Evolutionary conservation across 53 echinoderm and acorn worm species (phyloP), one percentile per base, ranked within the genome.

Genomic region (Apostichopus leukothele): DNA sequence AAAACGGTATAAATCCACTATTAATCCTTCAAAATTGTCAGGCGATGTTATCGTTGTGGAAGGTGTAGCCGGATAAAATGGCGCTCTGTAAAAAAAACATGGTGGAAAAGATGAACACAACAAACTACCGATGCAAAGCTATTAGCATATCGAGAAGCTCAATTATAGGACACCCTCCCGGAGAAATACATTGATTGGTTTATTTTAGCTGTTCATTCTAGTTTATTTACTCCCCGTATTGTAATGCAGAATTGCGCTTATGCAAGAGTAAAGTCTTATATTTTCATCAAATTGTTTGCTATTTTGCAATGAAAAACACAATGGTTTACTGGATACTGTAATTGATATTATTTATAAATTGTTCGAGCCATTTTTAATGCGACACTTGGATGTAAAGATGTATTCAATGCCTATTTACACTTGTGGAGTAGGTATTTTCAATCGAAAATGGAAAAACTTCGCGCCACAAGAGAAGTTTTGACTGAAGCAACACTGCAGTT

Each of bases 81-180:
- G 85, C 85, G 85, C 85, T 67, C 85, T 85, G 77, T 76, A 76
- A 67, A 67, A 80, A 85, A 66, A 85, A 66, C 85, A 85, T 85
- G 85, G 85, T 27, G 85, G 85, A 63, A 60, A 55, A 88, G 83
- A 50, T 50, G 77, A 84, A 80, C 89, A 93, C 88, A 88, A 88
- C 91, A 93, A 84, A 93, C 93, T 89, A 92, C 91, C 90, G 90
- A 94, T 88, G 89, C 89, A 89, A 84, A 83, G 90, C 92, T 89
- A 95, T 97, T 97, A 93, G 92, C 95, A 92, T 95, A 90, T 79
- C 88, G 89, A 89, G 83, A 78, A 90, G 76, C 94, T 97, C 98
- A 97, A 97, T 97, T 93, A 92, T 67, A 81, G 88, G 90, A 97
- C 92, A 95, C 96, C 98, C 98, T 97, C 95, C 94, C 89, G 78